A percentile compares a stretch with the other conserved stretches of the same genome.
These are phyloP conservation scores for Cassiopea andromeda DNA, from an alignment of 30 jellyfish, hydroid and myxozoan species.

Conservation along the genomic window DNA sequence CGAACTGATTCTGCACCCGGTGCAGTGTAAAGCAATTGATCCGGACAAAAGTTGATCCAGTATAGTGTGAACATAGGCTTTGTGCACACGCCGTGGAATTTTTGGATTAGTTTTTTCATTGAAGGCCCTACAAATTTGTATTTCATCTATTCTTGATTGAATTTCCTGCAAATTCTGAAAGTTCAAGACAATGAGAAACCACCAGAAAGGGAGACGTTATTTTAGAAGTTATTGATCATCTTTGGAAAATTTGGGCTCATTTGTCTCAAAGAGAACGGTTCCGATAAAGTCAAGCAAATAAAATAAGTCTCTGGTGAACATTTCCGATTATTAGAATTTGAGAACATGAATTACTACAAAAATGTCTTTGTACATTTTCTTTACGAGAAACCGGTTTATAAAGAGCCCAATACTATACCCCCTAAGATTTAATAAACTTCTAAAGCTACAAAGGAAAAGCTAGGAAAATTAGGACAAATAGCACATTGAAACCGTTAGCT, in stretches of 20 bases:
- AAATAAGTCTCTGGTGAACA: neutral
- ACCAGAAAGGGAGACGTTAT: neutral
- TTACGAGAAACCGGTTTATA: too few relatives aligned
- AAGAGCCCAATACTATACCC: too few relatives aligned
- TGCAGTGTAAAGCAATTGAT: neutral
- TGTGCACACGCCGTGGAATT: neutral
- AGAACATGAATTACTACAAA: too few relatives aligned
- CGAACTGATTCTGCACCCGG: neutral
- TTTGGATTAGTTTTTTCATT: neutral
- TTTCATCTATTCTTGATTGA: neutral
- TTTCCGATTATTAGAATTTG: neutral
- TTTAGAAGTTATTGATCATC: neutral
- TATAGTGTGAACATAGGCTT: too few relatives aligned
- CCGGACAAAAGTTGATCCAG: too few relatives aligned
- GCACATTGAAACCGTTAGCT: too few relatives aligned
- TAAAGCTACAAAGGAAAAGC: too few relatives aligned
- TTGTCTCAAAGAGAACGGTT: constrained; percentile 1
- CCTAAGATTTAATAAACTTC: too few relatives aligned
- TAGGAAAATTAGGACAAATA: too few relatives aligned
- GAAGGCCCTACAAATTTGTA: neutral
- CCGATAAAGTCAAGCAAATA: neutral
- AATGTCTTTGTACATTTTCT: too few relatives aligned
- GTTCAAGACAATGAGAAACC: neutral
- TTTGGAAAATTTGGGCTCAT: neutral
- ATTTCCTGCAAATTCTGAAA: neutral